Evolutionary conservation across 1,140 invertebrate genomes (phyloP), one percentile per base, ranked within the genome.

Genomic region (Nasonia longicornis): DNA sequence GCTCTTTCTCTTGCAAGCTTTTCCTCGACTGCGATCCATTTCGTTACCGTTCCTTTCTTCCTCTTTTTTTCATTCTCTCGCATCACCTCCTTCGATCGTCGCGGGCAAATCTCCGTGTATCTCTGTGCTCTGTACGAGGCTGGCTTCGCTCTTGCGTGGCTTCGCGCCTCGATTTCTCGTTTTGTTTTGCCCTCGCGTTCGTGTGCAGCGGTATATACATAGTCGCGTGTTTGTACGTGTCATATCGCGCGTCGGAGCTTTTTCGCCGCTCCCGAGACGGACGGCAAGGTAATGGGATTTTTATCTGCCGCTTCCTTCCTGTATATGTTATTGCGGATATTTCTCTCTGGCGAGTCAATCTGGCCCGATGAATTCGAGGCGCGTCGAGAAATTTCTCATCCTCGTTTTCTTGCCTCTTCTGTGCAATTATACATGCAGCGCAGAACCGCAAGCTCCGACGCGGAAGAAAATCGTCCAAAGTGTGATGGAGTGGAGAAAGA

Each of bases 241-340:
- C 35, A 31, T 75, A 75, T 75, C 52, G 22, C 11, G n/a, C 31
- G 11, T 45, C 16, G n/a, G 3, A 12, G 8, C 63, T 42, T 77
- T 66, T 64, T 63, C 73, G 14, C 29, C 71, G 31, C 20, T 63
- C 12, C 52, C 2, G 2, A 64, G 52, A 80, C 22, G 48, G 72
- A 76, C 73, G 73, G 35, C 66, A 45, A 16, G 66, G 52, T 81
- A 81, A 81, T 81, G 75, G 80, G 73, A 81, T 77, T 81, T 81
- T 81, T 72, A 81, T 81, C 74, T 42, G 69, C 14, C 26, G 26
- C n/a, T 66, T 77, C 75, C n/a, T 77, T 35, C 58, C 29, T 67
- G 12, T 67, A 29, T 67, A 29, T 26, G 22, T 31, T 67, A 29
- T 67, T 58, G 52, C 16, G 14, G 16, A n/a, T n/a, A 20, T 58